These are phyloP conservation scores for Gryllus longicercus DNA, from an alignment of 2,888 invertebrate species.

Conservation along the genomic window DNA sequence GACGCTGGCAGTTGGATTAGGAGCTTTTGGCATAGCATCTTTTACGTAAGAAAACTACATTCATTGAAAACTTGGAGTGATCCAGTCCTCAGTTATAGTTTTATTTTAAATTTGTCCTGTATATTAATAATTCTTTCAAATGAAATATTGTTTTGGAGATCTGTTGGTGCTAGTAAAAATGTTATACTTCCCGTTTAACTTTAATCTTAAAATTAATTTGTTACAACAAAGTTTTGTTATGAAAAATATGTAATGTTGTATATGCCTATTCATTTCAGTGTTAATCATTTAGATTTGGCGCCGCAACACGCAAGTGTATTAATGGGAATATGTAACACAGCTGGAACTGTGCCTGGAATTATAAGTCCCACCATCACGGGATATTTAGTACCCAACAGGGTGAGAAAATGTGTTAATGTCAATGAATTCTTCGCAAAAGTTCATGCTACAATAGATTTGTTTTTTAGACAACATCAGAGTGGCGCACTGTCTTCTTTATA, in stretches of 20 bases:
- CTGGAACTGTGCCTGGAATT: conserved; percentile 88
- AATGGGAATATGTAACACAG: conserved; percentile 87
- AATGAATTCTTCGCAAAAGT: too few relatives aligned
- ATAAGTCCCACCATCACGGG: conserved; percentile 80
- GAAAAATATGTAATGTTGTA: too few relatives aligned
- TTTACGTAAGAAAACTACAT: neutral
- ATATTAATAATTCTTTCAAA: neutral
- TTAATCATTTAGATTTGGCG: conserved; percentile 80
- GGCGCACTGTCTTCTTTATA: neutral
- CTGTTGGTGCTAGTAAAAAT: neutral
- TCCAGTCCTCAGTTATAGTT: neutral
- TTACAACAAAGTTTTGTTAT: too few relatives aligned
- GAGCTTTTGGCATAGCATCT: neutral
- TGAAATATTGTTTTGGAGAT: neutral
- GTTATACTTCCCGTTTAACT: too few relatives aligned
- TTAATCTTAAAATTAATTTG: too few relatives aligned
- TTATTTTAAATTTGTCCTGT: neutral
- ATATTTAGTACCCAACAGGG: conserved; percentile 69
- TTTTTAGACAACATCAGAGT: neutral
- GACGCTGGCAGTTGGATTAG: neutral
- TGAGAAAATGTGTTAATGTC: conserved; percentile 43
- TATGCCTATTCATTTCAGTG: conserved; percentile 51
- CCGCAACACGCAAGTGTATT: conserved; percentile 86
- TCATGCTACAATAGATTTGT: neutral
- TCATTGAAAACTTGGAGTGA: neutral